Evolutionary conservation across 2,113 vertebrate genomes (phyloP), one percentile per base, ranked within the genome.

Genomic region (Dendropsophus ebraccatus): DNA sequence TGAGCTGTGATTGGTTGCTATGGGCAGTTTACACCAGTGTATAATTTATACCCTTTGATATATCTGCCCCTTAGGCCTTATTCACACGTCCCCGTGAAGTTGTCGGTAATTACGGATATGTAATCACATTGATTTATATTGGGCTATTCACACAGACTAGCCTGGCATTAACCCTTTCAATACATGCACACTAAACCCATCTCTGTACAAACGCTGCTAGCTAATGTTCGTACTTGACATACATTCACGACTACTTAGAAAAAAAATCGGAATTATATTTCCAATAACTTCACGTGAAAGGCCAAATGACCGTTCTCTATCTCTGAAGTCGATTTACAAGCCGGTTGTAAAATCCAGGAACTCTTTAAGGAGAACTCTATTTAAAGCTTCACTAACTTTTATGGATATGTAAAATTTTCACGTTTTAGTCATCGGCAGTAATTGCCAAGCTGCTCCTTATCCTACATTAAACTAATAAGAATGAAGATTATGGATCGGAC

Each of bases 351-450:
- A 81, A 81, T 47, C 41, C 32, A 25, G 56, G 78, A 19, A 54
- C 67, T 74, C 37, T 60, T 23, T 86, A 69, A 80, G 74, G 49
- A 77, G 76, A 80, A 72, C 77, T 52, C 67, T 35, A 81, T 86
- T 86, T 81, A 81, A 87, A 74, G 85, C 76, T 73, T 69, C 76
- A 86, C 76, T 86, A 72, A 58, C 50, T 86, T 85, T 86, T 86
- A 86, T 80, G 32, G 84, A 72, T 56, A 47, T 86, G 76, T 86
- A 86, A 80, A 58, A 72, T 70, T 56, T 65, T 86, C 76, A 73
- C 50, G 37, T 86, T 73, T 60, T 49, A 58, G 32, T 58, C 76
- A n/a, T 81, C 49, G 23, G 45, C 76, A 3, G 47, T 30, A 60
- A 86, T 58, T 86, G 75, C 60, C 49, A 45, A 41, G 19, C 49